Conservation (phyloP, 2,113 vertebrate genomes). For the Haemorhous mexicanus region DNA sequence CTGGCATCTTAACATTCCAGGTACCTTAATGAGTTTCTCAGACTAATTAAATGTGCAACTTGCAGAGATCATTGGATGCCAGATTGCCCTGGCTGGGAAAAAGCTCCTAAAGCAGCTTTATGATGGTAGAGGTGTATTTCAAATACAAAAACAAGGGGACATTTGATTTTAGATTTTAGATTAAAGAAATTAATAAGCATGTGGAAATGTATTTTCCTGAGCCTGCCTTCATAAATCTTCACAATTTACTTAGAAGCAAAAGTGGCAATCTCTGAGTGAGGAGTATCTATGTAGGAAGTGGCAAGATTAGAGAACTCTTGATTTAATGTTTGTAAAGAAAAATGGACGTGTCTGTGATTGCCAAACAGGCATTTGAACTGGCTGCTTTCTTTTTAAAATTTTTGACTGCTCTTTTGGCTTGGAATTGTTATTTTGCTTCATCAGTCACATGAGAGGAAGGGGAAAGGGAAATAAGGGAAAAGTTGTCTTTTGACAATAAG, state of each 20-base stretch:
- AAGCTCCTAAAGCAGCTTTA: neutral
- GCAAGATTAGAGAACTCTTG: neutral
- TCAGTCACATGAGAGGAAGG: neutral
- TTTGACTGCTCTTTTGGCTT: neutral
- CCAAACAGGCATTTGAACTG: neutral
- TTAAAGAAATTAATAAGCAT: conserved; percentile 5
- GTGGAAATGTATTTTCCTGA: neutral
- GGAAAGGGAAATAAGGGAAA: neutral
- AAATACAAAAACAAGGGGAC: neutral
- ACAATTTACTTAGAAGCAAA: neutral
- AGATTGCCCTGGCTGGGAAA: conserved; percentile 10
- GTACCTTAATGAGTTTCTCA: conserved; percentile 54
- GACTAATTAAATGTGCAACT: conserved; percentile 61
- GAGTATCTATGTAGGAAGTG: neutral
- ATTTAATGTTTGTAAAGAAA: neutral
- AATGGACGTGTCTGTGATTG: neutral
- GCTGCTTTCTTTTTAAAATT: neutral
- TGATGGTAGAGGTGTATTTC: neutral
- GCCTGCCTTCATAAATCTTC: neutral
- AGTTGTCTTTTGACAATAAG: neutral
- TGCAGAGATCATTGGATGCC: conserved; percentile 19
- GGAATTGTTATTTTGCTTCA: neutral
- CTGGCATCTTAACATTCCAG: conserved; percentile 47
- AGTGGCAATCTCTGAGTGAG: neutral
- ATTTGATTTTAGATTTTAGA: neutral